Evolutionary conservation across 2,113 vertebrate genomes (phyloP).

Genomic region (Galeopterus variegatus): DNA sequence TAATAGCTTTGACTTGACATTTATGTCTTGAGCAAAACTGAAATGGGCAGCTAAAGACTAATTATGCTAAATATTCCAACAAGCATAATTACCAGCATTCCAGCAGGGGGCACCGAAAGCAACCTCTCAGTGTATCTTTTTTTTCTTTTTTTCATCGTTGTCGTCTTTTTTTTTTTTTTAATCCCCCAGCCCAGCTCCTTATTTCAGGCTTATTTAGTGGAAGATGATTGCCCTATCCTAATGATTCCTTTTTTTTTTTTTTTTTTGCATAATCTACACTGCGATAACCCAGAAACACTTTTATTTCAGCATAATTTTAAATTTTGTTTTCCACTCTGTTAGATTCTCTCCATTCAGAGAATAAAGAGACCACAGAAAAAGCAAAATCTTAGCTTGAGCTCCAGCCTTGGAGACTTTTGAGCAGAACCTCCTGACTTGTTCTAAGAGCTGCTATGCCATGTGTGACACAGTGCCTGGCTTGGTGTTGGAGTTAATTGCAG

Average conservation of each 20-base stretch:
- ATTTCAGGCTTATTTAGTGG: slow-evolving; percentile 70
- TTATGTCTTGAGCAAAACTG: slow-evolving; percentile 76
- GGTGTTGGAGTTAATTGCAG: not conserved
- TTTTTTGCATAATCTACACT: slow-evolving; percentile 39
- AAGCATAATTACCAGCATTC: slow-evolving; percentile 60
- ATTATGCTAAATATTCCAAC: slow-evolving; percentile 80
- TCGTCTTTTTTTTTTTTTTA: not conserved
- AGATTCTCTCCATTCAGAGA: not conserved
- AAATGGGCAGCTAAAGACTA: slow-evolving; percentile 80
- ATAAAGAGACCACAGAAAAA: not conserved
- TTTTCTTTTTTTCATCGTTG: not conserved
- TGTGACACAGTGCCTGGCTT: fast-evolving
- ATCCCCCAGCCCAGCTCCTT: slow-evolving; percentile 30
- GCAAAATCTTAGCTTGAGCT: not conserved
- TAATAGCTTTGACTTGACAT: slow-evolving; percentile 75
- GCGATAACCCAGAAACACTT: slow-evolving; percentile 66
- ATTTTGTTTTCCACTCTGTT: slow-evolving; percentile 62
- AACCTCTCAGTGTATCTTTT: not conserved
- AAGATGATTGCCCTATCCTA: slow-evolving; percentile 63
- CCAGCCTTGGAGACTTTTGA: not conserved
- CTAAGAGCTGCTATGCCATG: fast-evolving
- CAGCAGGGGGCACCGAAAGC: slow-evolving; percentile 66
- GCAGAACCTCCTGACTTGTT: not conserved
- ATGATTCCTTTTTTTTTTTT: not conserved
- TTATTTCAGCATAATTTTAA: slow-evolving; percentile 57